Conservation (phyloP, 2,888 invertebrate genomes). For the Argyresthia albistria region DNA sequence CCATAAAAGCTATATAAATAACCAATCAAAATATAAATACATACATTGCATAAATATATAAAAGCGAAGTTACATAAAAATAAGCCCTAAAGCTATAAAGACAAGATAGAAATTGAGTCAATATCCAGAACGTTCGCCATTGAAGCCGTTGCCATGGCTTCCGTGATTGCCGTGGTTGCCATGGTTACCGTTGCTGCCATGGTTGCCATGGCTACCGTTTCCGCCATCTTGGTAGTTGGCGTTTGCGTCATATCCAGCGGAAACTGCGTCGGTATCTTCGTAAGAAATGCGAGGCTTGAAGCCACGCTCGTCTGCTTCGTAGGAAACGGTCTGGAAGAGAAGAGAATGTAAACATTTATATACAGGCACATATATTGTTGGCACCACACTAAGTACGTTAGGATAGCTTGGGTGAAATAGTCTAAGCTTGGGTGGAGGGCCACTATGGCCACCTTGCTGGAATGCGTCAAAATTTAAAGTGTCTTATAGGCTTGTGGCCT, state of each 20-base stretch:
- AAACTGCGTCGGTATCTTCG: conserved; percentile 62
- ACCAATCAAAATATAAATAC: conserved; percentile 12
- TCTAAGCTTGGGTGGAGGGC: too few relatives aligned
- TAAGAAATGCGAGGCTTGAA: conserved; percentile 78
- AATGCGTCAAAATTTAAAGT: too few relatives aligned
- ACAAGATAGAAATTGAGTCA: conserved; percentile 14
- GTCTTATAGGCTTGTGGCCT: too few relatives aligned
- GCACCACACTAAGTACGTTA: too few relatives aligned
- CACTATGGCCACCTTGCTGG: too few relatives aligned
- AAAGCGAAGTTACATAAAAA: conserved; percentile 11
- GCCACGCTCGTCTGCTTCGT: conserved; percentile 77
- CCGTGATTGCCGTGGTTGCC: conserved; percentile 14
- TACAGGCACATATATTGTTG: too few relatives aligned
- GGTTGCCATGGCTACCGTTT: conserved; percentile 13
- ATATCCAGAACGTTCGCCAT: conserved; percentile 14
- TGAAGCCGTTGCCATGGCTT: conserved; percentile 13
- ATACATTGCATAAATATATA: conserved; percentile 7
- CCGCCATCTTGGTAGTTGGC: conserved; percentile 20
- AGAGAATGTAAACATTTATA: too few relatives aligned
- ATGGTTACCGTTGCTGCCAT: conserved; percentile 14
- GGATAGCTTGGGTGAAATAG: too few relatives aligned
- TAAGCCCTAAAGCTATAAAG: conserved; percentile 5
- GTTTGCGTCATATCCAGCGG: conserved; percentile 9
- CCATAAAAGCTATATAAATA: conserved; percentile 5
- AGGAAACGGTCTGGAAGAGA: conserved; percentile 71